These are phyloP conservation scores for Heliconius eleuchia DNA, from an alignment of 1,140 invertebrate species.

Conservation along the genomic window DNA sequence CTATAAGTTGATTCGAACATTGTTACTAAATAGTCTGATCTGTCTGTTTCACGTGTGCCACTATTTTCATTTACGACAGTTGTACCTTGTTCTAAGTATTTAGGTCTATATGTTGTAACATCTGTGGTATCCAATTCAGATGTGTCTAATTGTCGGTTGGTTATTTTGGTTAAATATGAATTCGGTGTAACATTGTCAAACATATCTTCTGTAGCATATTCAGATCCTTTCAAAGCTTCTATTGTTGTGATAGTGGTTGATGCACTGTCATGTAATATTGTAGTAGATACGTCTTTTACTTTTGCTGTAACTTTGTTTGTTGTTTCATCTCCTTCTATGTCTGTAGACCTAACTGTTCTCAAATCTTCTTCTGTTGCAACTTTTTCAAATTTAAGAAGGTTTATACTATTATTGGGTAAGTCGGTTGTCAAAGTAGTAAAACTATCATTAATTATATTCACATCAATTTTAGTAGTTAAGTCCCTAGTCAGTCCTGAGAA, in stretches of 20 bases:
- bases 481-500: background rate
- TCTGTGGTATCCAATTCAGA: background rate
- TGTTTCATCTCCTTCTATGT: background rate
- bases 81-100: background rate
- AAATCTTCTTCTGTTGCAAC: background rate
- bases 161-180: constrained; percentile 1
- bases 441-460: background rate
- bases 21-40: background rate
- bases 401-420: background rate
- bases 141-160: background rate
- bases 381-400: background rate
- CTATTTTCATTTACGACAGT: background rate
- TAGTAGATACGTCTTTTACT: background rate
- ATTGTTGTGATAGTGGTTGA: background rate
- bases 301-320: background rate
- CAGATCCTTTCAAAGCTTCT: background rate
- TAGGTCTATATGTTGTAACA: background rate
- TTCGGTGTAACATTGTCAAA: background rate
- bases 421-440: background rate
- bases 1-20: background rate
- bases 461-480: constrained; percentile 8
- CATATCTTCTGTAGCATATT: background rate
- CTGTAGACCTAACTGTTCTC: background rate
- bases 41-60: background rate
- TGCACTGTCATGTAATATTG: background rate